Conservation (phyloP, 2,797 vertebrate genomes). For the Sebastes hubbsi region DNA sequence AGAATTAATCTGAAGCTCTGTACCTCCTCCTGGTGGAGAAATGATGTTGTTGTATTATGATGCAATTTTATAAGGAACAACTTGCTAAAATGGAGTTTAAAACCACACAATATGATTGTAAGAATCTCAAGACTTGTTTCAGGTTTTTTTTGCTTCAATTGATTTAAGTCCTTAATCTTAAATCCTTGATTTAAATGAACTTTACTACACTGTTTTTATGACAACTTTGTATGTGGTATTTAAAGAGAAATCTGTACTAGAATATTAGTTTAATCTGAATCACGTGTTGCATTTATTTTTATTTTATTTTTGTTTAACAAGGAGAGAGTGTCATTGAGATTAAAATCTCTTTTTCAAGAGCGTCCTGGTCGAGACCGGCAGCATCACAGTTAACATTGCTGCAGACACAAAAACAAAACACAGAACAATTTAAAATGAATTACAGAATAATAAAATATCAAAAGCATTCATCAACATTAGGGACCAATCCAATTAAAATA, state of each 20-base stretch:
- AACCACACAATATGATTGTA: not conserved
- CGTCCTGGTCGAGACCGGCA: too few species aligned
- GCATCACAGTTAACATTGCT: too few species aligned
- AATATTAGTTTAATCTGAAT: not conserved
- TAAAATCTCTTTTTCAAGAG: too few species aligned
- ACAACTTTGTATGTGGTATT: not conserved
- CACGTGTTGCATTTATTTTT: too few species aligned
- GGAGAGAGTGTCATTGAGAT: too few species aligned
- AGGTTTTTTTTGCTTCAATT: not conserved
- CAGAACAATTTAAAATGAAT: too few species aligned
- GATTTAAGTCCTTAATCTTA: not conserved
- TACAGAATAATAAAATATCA: too few species aligned
- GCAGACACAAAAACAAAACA: too few species aligned
- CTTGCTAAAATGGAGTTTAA: not conserved
- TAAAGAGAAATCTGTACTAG: not conserved
- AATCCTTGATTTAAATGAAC: not conserved
- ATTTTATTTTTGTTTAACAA: too few species aligned
- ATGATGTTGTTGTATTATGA: not conserved
- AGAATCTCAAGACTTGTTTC: not conserved
- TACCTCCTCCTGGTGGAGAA: slow-evolving; percentile 36
- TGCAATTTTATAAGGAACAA: not conserved
- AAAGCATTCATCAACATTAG: too few species aligned
- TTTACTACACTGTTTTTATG: not conserved
- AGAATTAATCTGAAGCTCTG: slow-evolving; percentile 8
- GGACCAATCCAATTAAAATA: too few species aligned